Percentiles rank a stretch among this genome's conserved stretches.
These are phyloP conservation scores for Drosophila affinis DNA, from an alignment of 2,888 invertebrate genomes.

Conservation along the genomic window DNA sequence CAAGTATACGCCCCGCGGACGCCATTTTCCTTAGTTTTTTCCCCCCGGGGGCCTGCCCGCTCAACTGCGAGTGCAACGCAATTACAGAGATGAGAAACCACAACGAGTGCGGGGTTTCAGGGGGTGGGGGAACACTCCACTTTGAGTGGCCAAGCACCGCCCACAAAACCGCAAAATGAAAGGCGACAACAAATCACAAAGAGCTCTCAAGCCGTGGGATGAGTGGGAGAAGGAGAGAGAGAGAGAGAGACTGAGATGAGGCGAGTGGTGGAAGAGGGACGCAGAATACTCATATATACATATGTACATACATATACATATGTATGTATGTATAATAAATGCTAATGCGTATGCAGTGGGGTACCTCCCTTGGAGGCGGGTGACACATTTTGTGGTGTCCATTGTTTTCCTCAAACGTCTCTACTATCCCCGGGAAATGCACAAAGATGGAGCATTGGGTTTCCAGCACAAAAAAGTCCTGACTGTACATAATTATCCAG, in stretches of 20 bases:
- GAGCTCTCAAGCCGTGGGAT: conserved; percentile 25
- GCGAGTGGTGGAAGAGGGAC: conserved; percentile 38
- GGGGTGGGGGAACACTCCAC: conserved; percentile 39
- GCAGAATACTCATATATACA: conserved; percentile 16
- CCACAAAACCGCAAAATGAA: conserved; percentile 63
- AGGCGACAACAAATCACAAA: conserved; percentile 58
- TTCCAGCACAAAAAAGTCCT: too few relatives aligned
- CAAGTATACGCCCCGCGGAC: conserved; percentile 34
- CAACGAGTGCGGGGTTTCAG: conserved; percentile 8
- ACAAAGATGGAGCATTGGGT: too few relatives aligned
- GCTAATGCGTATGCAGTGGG: background rate
- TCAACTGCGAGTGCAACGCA: conserved; percentile 39
- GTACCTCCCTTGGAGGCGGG: background rate
- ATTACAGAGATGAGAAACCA: conserved; percentile 41
- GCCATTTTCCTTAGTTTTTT: conserved; percentile 43
- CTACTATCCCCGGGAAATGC: background rate
- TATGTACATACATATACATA: background rate
- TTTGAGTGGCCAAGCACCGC: conserved; percentile 58
- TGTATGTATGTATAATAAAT: background rate
- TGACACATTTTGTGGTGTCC: background rate
- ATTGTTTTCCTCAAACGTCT: background rate
- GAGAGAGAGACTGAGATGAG: conserved; percentile 4
- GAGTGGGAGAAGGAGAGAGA: background rate
- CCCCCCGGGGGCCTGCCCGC: conserved; percentile 1
- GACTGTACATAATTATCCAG: too few relatives aligned